A percentile compares a stretch with the other conserved stretches of the same genome.
Evolutionary conservation across 2,113 vertebrate species (phyloP).

Genomic region (Ciconia maguari): DNA sequence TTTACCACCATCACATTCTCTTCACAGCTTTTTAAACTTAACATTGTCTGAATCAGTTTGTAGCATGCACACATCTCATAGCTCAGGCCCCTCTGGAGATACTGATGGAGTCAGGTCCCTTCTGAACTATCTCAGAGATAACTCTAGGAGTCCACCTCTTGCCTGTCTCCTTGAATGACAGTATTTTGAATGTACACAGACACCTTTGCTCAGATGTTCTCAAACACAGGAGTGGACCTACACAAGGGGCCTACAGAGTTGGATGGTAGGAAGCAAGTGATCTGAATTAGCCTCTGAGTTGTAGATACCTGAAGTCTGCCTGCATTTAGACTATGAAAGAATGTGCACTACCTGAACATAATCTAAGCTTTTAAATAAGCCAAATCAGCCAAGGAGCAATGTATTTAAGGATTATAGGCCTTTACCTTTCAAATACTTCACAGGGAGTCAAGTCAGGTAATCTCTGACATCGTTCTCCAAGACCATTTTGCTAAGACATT

Average conservation of each 20-base stretch:
- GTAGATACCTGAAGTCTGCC: neutral
- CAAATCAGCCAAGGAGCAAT: neutral
- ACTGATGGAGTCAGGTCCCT: neutral
- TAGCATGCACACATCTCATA: neutral
- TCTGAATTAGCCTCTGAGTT: neutral
- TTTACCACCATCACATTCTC: neutral
- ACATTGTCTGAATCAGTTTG: neutral
- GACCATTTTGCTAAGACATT: neutral
- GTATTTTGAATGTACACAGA: neutral
- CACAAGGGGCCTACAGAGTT: neutral
- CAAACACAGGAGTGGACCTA: neutral
- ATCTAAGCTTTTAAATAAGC: neutral
- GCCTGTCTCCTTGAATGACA: neutral
- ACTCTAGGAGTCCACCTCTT: neutral
- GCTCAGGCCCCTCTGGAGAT: neutral
- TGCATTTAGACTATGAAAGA: neutral
- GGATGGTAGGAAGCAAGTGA: neutral
- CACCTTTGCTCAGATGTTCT: neutral
- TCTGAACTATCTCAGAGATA: neutral
- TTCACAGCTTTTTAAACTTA: neutral
- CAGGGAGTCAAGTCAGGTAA: neutral
- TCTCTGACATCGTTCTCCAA: neutral
- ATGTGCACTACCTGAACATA: neutral
- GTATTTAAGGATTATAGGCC: neutral
- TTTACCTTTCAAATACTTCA: neutral